phyloP scores from a whole-genome alignment of 2,888 invertebrate genomes.

The Hydropsyche betteni region DNA sequence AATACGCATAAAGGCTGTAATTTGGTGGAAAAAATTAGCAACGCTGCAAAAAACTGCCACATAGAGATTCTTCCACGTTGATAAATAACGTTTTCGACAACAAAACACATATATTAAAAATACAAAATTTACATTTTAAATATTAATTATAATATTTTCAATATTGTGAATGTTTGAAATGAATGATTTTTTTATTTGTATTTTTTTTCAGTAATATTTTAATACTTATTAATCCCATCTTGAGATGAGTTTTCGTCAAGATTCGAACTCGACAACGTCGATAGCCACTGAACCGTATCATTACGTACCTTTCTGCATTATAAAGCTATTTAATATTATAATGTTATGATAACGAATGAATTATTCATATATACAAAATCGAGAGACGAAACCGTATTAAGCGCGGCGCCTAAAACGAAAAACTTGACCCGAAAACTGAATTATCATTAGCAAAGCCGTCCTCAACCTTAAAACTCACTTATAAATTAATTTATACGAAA shows the following conservation, averaged over 20 bases:
- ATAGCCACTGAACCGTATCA: constrained; percentile 32
- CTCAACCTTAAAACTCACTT: neutral
- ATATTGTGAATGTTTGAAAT: too few species aligned
- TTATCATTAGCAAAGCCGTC: constrained; percentile 27
- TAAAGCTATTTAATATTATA: constrained; percentile 40
- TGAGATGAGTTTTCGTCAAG: constrained; percentile 6
- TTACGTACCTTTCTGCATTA: constrained; percentile 35
- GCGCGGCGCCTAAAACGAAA: constrained; percentile 34
- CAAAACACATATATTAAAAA: too few species aligned
- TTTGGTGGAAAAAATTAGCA: too few species aligned
- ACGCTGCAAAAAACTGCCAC: too few species aligned
- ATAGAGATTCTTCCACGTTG: too few species aligned
- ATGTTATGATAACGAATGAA: constrained; percentile 32
- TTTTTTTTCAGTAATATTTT: too few species aligned
- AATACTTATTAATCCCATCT: too few species aligned
- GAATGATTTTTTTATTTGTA: too few species aligned
- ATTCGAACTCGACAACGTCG: constrained; percentile 14
- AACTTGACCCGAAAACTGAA: constrained; percentile 21
- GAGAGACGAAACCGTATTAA: constrained; percentile 30
- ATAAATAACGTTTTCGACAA: too few species aligned
- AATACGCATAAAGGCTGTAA: too few species aligned
- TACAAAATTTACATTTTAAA: too few species aligned
- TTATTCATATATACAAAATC: constrained; percentile 36
- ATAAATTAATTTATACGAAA: neutral
- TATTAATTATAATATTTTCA: too few species aligned